These are phyloP conservation scores for Drosophila crucigera DNA, from an alignment of 2,888 invertebrate species.

Conservation along the genomic window DNA sequence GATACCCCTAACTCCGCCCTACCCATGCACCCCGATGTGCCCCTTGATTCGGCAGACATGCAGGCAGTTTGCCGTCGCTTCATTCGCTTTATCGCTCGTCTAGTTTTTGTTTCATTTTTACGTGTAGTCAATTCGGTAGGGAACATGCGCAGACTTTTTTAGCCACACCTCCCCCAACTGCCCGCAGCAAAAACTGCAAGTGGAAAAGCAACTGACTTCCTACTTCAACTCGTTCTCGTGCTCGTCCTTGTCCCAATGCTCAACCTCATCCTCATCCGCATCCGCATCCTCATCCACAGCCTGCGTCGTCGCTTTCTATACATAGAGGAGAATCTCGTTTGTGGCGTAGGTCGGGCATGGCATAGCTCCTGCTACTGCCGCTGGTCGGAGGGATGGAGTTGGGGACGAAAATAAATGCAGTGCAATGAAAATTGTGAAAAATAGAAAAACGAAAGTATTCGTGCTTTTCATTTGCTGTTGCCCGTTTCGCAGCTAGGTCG, in stretches of 20 bases:
- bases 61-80: slow-evolving; percentile 31
- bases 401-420: slow-evolving; percentile 69
- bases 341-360: slow-evolving; percentile 41
- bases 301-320: slow-evolving; percentile 36
- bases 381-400: not conserved
- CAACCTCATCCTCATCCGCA: slow-evolving; percentile 6
- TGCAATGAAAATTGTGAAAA: slow-evolving; percentile 80
- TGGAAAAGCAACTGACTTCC: slow-evolving; percentile 42
- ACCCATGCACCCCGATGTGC: not conserved
- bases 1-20: slow-evolving; percentile 4
- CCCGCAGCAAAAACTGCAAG: slow-evolving; percentile 54
- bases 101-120: slow-evolving; percentile 63
- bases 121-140: slow-evolving; percentile 57
- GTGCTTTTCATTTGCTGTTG: slow-evolving; percentile 84
- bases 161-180: slow-evolving; percentile 35
- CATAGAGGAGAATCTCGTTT: slow-evolving; percentile 35
- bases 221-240: slow-evolving; percentile 11
- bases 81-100: slow-evolving; percentile 56
- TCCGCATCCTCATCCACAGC: not conserved
- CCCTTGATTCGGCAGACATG: slow-evolving; percentile 12
- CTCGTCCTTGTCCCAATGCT: slow-evolving; percentile 13
- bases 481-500: slow-evolving; percentile 57
- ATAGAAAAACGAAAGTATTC: slow-evolving; percentile 83
- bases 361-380: not conserved
- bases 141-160: slow-evolving; percentile 82